Evolutionary conservation across 2,888 invertebrate genomes (phyloP).

Genomic region (Sphinx pinastri): DNA sequence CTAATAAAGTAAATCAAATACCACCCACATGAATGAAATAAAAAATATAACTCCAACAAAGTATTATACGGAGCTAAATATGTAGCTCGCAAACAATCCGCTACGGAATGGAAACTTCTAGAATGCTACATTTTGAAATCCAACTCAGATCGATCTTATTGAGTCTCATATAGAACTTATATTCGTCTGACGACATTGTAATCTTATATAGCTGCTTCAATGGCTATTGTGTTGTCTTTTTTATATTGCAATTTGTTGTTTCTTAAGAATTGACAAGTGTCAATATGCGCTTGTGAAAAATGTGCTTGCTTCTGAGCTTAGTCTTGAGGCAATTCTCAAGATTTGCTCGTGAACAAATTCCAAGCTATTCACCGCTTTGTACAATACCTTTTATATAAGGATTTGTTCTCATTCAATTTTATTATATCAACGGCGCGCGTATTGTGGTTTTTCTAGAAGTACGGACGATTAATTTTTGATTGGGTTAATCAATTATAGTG

Average conservation of each 20-base stretch:
- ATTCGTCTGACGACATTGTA: neutral
- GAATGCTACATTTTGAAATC: neutral
- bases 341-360: too few relatives aligned
- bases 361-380: too few relatives aligned
- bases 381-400: too few relatives aligned
- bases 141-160: neutral
- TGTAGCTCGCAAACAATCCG: constrained; percentile 1
- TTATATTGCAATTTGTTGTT: constrained; percentile 23
- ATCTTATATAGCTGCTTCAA: constrained; percentile 8
- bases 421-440: too few relatives aligned
- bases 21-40: neutral
- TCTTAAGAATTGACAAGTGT: constrained; percentile 17
- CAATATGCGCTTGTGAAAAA: neutral
- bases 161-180: neutral
- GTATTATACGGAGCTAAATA: neutral
- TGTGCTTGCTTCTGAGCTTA: neutral
- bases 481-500: too few relatives aligned
- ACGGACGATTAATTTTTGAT: too few relatives aligned
- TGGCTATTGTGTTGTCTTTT: constrained; percentile 12
- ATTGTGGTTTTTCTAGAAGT: too few relatives aligned
- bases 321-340: neutral
- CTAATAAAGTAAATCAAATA: too few relatives aligned
- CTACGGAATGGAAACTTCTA: constrained; percentile 10
- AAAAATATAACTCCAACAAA: neutral
- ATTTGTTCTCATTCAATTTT: too few relatives aligned